Evolutionary conservation across 2,113 vertebrate species (phyloP), one percentile per base, ranked within the genome.

Genomic region (Percopsis transmontana): DNA sequence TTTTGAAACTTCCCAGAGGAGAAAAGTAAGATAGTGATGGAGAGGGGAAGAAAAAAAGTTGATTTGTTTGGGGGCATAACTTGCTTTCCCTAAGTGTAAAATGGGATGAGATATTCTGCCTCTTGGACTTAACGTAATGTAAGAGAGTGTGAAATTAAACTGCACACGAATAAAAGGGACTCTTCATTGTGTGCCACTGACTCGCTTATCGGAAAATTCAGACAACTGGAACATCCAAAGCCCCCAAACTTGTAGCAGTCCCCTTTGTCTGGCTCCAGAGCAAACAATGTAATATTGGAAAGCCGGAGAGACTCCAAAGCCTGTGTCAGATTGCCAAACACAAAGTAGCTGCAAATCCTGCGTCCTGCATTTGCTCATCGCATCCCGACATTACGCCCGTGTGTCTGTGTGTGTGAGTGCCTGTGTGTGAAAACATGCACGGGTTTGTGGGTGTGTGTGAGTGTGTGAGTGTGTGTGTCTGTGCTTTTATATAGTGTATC

Each of bases 111-210:
- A 88, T 91, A 82, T 82, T 88, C 83, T 88, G 87, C 88, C 89
- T 92, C 87, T 91, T 61, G 80, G 89, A 90, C 84, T 91, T 91
- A 91, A 86, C 85, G 81, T 91, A 90, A 92, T 90, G 89, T 91
- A 91, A 91, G 90, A 85, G 88, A 91, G 89, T 91, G 91, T 92
- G 91, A 92, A 93, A 92, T 92, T 89, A 91, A 92, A 91, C 80
- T 80, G 85, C 87, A 77, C 85, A 79, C 58, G 80, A 88, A 91
- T 88, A 89, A 89, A 90, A 87, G 77, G 70, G 66, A 68, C 77
- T 70, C 80, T 79, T 88, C 86, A 89, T 91, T 92, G 91, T 90
- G 86, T 80, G 82, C 68, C 11, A 70, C 72, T 56, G 79, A 69
- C 77, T 85, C 71, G 80, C 88, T 92, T 92, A 93, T 92, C 91